These are phyloP conservation scores for Tetranychus cinnabarinus DNA, from an alignment of 1,140 invertebrate species.

Conservation along the genomic window DNA sequence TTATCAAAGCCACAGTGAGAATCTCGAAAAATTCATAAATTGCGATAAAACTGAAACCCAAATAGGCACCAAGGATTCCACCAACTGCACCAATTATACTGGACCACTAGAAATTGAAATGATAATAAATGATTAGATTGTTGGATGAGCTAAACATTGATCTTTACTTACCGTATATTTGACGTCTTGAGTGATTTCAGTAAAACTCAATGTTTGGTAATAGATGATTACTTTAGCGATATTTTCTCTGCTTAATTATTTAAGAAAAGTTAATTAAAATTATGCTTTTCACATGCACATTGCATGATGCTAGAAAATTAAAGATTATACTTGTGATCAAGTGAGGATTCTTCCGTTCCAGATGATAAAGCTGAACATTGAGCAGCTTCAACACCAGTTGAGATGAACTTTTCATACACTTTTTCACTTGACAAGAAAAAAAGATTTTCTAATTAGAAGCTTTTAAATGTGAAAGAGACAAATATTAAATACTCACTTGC, in stretches of 20 bases:
- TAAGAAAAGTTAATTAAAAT: background rate
- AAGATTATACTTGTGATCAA: background rate
- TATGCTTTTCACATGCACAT: background rate
- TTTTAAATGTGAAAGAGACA: too few species aligned
- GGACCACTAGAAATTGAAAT: background rate
- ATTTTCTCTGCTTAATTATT: conserved; percentile 1
- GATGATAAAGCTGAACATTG: conserved; percentile 10
- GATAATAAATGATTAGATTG: too few species aligned
- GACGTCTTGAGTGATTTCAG: conserved; percentile 5
- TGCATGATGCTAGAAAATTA: background rate
- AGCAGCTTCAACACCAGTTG: conserved; percentile 7
- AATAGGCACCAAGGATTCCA: conserved; percentile 7
- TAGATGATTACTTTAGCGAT: conserved; percentile 7
- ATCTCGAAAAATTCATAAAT: conserved; percentile 8
- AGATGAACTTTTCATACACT: conserved; percentile 8
- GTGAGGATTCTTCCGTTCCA: background rate
- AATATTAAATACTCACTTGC: background rate
- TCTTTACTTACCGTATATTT: conserved; percentile 8
- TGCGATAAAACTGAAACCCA: conserved; percentile 7
- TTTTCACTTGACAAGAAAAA: background rate
- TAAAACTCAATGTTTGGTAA: conserved; percentile 8
- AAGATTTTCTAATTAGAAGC: background rate
- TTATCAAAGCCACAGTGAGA: background rate
- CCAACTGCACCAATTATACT: conserved; percentile 6
- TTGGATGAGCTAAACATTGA: background rate